phyloP scores from a whole-genome alignment of 2,888 invertebrate species.

The Pseudeuparius sepicola region DNA sequence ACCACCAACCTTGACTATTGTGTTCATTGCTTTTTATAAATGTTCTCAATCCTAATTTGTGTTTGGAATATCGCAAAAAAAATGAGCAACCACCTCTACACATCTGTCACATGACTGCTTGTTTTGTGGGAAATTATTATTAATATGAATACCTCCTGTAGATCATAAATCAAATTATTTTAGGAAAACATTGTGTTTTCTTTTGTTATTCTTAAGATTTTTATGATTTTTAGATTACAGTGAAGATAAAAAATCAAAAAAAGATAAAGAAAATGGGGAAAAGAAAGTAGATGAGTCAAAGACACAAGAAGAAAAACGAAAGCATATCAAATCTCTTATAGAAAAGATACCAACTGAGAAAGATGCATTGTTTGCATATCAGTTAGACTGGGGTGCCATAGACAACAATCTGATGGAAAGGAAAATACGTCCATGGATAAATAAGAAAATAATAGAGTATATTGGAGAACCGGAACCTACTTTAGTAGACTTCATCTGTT shows the following conservation, averaged over 20 bases:
- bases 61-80: too few species aligned
- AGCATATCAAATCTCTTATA: constrained; percentile 93
- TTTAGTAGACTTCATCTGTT: constrained; percentile 98
- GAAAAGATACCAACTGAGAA: constrained; percentile 98
- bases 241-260: constrained; percentile 42
- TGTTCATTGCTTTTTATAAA: too few species aligned
- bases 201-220: too few species aligned
- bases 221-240: constrained; percentile 51
- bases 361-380: constrained; percentile 89
- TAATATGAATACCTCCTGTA: too few species aligned
- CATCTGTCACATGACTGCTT: too few species aligned
- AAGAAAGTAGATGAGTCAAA: constrained; percentile 50
- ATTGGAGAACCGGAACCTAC: constrained; percentile 99
- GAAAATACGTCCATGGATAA: constrained; percentile 98
- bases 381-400: constrained; percentile 80
- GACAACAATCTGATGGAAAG: constrained; percentile 79
- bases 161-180: too few species aligned
- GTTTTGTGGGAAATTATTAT: too few species aligned
- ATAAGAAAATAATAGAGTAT: constrained; percentile 99
- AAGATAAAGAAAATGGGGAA: constrained; percentile 39
- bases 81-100: too few species aligned
- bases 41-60: too few species aligned
- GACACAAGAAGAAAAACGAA: constrained; percentile 88
- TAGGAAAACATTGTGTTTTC: too few species aligned
- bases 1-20: too few species aligned